These are phyloP conservation scores for Manduca sexta DNA, from an alignment of 1,140 invertebrate species.

Conservation along the genomic window DNA sequence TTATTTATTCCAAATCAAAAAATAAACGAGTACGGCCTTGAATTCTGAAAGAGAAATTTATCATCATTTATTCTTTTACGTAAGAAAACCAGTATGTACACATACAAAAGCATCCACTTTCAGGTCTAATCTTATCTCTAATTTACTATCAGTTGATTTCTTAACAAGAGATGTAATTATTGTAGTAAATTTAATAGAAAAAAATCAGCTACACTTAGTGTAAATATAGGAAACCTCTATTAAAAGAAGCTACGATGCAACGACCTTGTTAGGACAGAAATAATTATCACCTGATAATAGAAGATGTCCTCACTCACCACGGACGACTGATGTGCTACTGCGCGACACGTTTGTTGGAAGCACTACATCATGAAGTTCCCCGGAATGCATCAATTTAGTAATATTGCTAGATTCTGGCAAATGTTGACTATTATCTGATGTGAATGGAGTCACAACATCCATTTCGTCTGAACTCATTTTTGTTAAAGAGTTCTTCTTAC, in stretches of 20 bases:
- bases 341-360: conserved; percentile 57
- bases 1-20: conserved; percentile 54
- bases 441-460: conserved; percentile 52
- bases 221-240: too few relatives aligned
- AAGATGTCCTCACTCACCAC: conserved; percentile 71
- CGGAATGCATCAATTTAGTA: conserved; percentile 46
- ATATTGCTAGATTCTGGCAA: conserved; percentile 7
- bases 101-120: too few relatives aligned
- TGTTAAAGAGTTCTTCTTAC: conserved; percentile 7
- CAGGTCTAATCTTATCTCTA: too few relatives aligned
- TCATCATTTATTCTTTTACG: not conserved
- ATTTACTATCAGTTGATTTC: too few relatives aligned
- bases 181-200: too few relatives aligned
- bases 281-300: conserved; percentile 68
- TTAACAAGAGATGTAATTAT: too few relatives aligned
- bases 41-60: conserved; percentile 54
- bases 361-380: conserved; percentile 58
- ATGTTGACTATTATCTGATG: conserved; percentile 12
- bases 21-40: conserved; percentile 59
- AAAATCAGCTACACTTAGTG: too few relatives aligned
- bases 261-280: conserved; percentile 62
- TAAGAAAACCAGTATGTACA: too few relatives aligned
- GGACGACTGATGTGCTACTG: conserved; percentile 56
- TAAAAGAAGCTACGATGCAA: conserved; percentile 22
- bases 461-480: conserved; percentile 43